phyloP scores from a whole-genome alignment of 2,113 vertebrate species.

The Aptenodytes forsteri region DNA sequence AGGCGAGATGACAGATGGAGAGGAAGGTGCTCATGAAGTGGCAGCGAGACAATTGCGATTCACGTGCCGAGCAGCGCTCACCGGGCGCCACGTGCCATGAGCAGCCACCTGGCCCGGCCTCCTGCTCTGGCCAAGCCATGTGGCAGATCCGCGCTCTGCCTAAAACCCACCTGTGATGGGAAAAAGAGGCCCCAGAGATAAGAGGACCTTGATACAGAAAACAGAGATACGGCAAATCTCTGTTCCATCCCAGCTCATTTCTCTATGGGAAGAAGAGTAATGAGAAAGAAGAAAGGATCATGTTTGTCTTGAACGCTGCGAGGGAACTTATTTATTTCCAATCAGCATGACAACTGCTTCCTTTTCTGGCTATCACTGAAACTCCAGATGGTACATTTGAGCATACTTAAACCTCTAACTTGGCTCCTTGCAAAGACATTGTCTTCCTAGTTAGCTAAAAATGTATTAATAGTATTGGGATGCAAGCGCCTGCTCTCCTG shows the following conservation, averaged over 20 bases:
- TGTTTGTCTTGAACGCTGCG: neutral
- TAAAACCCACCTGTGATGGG: fast-evolving
- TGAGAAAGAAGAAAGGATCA: neutral
- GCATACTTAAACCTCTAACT: neutral
- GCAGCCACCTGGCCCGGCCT: neutral
- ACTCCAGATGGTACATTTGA: conserved; percentile 60
- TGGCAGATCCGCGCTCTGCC: neutral
- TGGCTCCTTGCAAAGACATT: neutral
- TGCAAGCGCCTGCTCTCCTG: neutral
- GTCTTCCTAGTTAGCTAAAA: neutral
- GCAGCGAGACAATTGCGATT: fast-evolving
- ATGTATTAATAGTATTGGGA: neutral
- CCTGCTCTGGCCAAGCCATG: neutral
- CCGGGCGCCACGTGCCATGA: neutral
- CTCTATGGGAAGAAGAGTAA: neutral
- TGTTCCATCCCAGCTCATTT: neutral
- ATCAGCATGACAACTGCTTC: conserved; percentile 48
- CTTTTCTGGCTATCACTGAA: conserved; percentile 38
- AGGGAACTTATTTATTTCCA: neutral
- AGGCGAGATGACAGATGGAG: neutral
- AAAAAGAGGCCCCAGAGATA: fast-evolving
- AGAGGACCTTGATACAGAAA: neutral
- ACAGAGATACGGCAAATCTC: neutral
- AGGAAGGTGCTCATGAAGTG: neutral
- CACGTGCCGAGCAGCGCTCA: neutral